Evolutionary conservation across 1,140 invertebrate genomes (phyloP).

Genomic region (Drosophila ogumai): DNA sequence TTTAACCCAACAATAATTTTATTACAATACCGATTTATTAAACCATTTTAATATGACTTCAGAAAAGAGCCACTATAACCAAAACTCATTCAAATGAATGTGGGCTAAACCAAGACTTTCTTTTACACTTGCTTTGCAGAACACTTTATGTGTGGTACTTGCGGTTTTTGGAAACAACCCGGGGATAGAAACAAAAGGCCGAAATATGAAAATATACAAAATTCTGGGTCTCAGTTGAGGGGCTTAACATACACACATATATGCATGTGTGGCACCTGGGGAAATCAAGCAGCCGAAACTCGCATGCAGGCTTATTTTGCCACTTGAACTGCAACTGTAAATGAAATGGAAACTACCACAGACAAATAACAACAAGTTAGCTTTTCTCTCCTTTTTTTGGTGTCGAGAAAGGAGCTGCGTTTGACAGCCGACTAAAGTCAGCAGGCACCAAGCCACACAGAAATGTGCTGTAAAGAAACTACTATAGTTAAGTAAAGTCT

Average conservation of each 20-base stretch:
- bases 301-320: constrained; percentile 44
- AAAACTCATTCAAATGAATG: constrained; percentile 1
- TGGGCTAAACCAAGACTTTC: constrained; percentile 1
- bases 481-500: not conserved
- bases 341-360: constrained; percentile 78
- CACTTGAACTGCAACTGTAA: constrained; percentile 61
- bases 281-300: constrained; percentile 67
- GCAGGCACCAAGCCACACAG: not conserved
- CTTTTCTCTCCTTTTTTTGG: not conserved
- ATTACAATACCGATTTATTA: not conserved
- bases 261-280: constrained; percentile 60
- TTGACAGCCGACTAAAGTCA: constrained; percentile 3
- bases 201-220: constrained; percentile 71
- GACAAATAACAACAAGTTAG: constrained; percentile 62
- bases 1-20: not conserved
- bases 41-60: not conserved
- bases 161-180: constrained; percentile 20
- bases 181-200: constrained; percentile 50
- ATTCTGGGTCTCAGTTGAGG: constrained; percentile 23
- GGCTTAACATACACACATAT: not conserved
- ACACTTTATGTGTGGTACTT: constrained; percentile 8
- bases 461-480: not conserved
- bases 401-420: constrained; percentile 4
- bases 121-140: not conserved
- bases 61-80: not conserved